Evolutionary conservation across 2,113 vertebrate genomes (phyloP), one percentile per base, ranked within the genome.

Genomic region (Empidonax traillii): DNA sequence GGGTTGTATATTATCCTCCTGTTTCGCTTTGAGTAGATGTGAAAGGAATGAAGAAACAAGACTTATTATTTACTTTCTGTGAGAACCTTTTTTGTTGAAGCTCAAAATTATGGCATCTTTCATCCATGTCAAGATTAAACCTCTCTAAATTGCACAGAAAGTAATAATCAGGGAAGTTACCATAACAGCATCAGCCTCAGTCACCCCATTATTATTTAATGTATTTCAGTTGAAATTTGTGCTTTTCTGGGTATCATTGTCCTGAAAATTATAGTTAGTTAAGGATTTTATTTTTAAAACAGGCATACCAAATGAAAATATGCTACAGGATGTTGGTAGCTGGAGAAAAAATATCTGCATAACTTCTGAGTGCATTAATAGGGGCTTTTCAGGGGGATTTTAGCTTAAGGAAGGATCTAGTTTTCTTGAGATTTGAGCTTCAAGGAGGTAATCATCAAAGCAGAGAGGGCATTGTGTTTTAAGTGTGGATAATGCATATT

Each of bases 191-290:
- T 79, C 58, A 89, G 53, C 49, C 23, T 92, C 77, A 58, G 35
- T 79, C 66, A 76, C 78, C 46, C 72, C n/a, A 33, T 91, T 81
- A 47, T 87, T 91, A 53, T 79, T 94, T 79, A 22, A 91, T 73
- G 39, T 53, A 62, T 87, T 89, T 82, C 46, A 21, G 35, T n/a
- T 85, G 51, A 87, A 76, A 46, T 80, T 19, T 69, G 9, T 87
- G 20, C 53, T 61, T 46, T 52, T 93, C 52, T 92, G 66, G 55
- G 47, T 93, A 53, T 72, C 6, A 3, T 75, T 76, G 80, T 55
- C 28, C 51, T 66, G 73, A 83, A 93, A 94, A 87, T 96, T 55
- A 35, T 24, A 83, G 58, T 33, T 91, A 82, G 93, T 91, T 93
- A 76, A 85, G 24, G 8, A 62, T 82, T 85, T 91, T 58, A n/a